Evolutionary conservation across 1,140 invertebrate species (phyloP).

Genomic region (Rhyzopertha dominica): DNA sequence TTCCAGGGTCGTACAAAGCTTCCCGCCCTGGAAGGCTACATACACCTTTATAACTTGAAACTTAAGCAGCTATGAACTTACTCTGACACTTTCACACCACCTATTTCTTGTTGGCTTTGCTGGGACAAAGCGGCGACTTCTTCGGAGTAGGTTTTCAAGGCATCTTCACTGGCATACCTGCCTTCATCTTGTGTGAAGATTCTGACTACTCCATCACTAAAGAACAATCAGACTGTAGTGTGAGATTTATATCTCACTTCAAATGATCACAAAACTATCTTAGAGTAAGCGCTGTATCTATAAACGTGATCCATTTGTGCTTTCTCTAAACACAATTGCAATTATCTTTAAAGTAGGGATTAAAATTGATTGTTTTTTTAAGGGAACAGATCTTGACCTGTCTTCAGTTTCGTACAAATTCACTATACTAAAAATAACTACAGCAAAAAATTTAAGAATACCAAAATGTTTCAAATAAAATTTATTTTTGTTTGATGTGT

Average conservation of each 20-base stretch:
- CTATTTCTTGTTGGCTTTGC: slow-evolving; percentile 60
- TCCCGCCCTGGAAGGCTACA: slow-evolving; percentile 75
- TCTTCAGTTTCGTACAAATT: too few species aligned
- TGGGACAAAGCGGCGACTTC: slow-evolving; percentile 59
- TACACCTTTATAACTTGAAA: too few species aligned
- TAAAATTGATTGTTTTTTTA: too few species aligned
- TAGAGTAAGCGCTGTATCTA: too few species aligned
- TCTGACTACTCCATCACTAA: slow-evolving; percentile 79
- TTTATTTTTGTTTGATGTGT: too few species aligned
- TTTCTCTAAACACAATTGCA: too few species aligned
- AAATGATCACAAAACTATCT: slow-evolving; percentile 1
- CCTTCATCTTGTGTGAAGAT: slow-evolving; percentile 72
- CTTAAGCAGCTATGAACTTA: slow-evolving; percentile 44
- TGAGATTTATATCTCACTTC: slow-evolving; percentile 8
- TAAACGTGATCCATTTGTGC: too few species aligned
- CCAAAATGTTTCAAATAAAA: too few species aligned
- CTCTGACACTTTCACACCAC: slow-evolving; percentile 79
- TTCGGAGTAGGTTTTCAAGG: slow-evolving; percentile 65
- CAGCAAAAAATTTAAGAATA: too few species aligned
- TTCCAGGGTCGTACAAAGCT: slow-evolving; percentile 70
- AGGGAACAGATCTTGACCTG: too few species aligned
- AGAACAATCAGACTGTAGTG: slow-evolving; percentile 11
- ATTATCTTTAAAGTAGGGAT: too few species aligned
- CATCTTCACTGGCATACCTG: slow-evolving; percentile 60
- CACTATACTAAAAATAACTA: too few species aligned